phyloP scores from a whole-genome alignment of 2,888 invertebrate genomes.

The Nasonia oneida region DNA sequence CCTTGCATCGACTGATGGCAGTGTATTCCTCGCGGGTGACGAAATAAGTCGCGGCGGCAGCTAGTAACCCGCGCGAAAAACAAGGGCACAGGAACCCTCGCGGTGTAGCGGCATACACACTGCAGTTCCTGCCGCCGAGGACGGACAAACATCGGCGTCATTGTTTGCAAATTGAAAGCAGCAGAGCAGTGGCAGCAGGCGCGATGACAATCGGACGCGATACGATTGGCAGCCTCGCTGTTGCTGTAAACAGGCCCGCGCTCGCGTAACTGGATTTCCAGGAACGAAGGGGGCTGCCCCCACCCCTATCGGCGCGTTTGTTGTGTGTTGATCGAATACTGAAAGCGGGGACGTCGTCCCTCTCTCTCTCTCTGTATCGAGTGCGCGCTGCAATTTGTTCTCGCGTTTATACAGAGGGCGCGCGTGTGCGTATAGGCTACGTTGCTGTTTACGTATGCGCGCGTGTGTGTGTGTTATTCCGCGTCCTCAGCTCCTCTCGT shows the following conservation, averaged over 20 bases:
- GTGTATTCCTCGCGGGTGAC: no score
- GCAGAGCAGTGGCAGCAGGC: not conserved
- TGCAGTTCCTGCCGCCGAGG: not conserved
- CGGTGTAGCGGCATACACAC: not conserved
- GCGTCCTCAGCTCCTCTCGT: not conserved
- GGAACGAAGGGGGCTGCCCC: not conserved
- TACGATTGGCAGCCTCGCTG: slow-evolving; percentile 9
- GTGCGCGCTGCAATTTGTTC: slow-evolving; percentile 15
- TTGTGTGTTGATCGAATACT: slow-evolving; percentile 32
- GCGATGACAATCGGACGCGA: not conserved
- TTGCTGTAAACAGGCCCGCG: not conserved
- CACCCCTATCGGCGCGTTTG: not conserved
- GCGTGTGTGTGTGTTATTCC: not conserved
- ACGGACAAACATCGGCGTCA: slow-evolving; percentile 39
- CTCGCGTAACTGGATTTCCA: slow-evolving; percentile 33
- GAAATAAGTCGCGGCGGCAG: no score
- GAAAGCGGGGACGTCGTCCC: not conserved
- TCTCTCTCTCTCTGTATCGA: not conserved
- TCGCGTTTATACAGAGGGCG: not conserved
- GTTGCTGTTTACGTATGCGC: not conserved
- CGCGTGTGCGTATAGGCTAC: not conserved
- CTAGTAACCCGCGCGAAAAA: not conserved
- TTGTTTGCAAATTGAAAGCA: slow-evolving; percentile 47
- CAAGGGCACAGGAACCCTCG: no score
- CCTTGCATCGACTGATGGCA: not conserved